Percentiles rank a stretch among this genome's conserved stretches.
Conservation (phyloP, 2,888 invertebrate species). For the Pyrrhia umbra region DNA sequence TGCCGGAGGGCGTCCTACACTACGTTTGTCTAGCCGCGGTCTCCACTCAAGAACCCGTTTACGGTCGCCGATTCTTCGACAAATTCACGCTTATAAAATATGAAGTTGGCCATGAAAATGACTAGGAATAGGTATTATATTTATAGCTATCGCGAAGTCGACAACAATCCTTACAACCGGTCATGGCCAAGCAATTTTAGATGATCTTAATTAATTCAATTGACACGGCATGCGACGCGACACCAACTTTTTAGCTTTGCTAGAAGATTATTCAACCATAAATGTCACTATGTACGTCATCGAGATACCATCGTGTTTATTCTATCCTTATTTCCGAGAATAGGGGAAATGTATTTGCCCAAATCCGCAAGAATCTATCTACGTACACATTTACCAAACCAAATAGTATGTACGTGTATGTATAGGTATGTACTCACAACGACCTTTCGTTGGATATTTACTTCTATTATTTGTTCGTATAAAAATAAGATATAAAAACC, state of each 20-base stretch:
- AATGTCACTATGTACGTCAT: not conserved
- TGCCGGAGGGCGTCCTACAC: too few species aligned
- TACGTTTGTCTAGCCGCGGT: too few species aligned
- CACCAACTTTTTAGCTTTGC: not conserved
- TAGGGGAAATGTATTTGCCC: not conserved
- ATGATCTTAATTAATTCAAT: constrained; percentile 44
- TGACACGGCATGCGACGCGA: constrained; percentile 21
- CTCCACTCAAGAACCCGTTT: too few species aligned
- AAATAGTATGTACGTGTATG: too few species aligned
- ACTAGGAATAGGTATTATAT: not conserved
- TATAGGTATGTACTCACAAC: too few species aligned
- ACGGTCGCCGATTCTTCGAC: too few species aligned
- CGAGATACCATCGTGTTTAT: not conserved
- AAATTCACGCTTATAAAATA: too few species aligned
- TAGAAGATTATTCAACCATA: not conserved
- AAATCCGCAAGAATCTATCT: not conserved
- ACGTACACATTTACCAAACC: too few species aligned
- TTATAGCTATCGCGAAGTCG: not conserved
- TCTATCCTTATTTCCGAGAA: not conserved
- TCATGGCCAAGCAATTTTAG: constrained; percentile 37
- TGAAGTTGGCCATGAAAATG: too few species aligned
- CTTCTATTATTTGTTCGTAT: too few species aligned
- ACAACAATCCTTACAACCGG: constrained; percentile 19
- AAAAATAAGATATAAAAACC: too few species aligned
- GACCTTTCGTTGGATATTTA: too few species aligned